These are phyloP conservation scores for Verasper variegatus DNA, from an alignment of 2,113 vertebrate species.

Conservation along the genomic window DNA sequence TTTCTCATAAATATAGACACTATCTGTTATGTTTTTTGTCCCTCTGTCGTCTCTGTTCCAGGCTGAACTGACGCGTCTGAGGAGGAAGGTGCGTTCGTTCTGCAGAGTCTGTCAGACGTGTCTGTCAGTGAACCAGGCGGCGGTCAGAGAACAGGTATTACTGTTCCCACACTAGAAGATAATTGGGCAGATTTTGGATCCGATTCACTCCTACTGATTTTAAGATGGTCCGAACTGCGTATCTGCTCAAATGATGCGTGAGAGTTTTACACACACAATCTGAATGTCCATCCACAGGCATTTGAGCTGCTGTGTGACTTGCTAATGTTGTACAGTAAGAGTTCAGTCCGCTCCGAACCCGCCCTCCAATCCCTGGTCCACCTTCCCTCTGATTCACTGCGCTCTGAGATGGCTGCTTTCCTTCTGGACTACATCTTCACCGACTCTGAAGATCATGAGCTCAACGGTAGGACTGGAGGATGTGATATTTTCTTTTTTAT, in stretches of 20 bases:
- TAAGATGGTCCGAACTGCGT: background rate
- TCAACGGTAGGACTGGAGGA: conserved; percentile 32
- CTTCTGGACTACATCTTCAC: conserved; percentile 89
- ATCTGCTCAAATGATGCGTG: background rate
- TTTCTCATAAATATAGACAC: too few species aligned
- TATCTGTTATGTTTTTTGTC: background rate
- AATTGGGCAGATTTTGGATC: background rate
- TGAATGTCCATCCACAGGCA: conserved; percentile 77
- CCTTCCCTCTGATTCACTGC: conserved; percentile 81
- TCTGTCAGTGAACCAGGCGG: conserved; percentile 78
- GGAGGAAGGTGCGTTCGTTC: conserved; percentile 75
- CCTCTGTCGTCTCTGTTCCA: conserved; percentile 50
- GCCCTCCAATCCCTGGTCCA: conserved; percentile 72
- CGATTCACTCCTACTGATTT: background rate
- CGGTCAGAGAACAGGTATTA: conserved; percentile 85
- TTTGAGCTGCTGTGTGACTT: conserved; percentile 89
- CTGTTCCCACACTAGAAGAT: background rate
- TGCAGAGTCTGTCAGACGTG: conserved; percentile 85
- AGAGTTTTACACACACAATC: background rate
- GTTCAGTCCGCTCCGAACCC: conserved; percentile 56
- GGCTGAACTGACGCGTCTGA: conserved; percentile 79
- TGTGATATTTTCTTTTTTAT: background rate
- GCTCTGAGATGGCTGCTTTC: conserved; percentile 87
- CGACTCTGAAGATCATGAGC: conserved; percentile 67
- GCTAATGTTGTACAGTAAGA: conserved; percentile 84